phyloP scores from a whole-genome alignment of 2,113 vertebrate genomes.

The Recurvirostra avosetta region DNA sequence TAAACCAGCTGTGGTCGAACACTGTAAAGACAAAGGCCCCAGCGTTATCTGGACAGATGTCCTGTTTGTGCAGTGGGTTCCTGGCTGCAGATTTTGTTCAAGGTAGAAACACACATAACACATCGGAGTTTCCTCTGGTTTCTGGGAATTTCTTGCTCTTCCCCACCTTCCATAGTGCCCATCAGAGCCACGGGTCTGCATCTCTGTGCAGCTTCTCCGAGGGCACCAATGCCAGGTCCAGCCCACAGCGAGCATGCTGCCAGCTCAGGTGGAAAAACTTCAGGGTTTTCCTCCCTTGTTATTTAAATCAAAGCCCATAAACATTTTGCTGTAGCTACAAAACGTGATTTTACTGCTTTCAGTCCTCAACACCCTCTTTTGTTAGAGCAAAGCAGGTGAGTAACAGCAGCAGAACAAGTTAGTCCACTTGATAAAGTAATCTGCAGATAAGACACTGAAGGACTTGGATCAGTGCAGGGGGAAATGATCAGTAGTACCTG shows the following conservation, averaged over 20 bases:
- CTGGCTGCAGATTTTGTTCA: background rate
- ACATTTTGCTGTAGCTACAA: background rate
- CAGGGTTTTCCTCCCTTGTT: background rate
- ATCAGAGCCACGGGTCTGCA: background rate
- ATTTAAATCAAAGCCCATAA: background rate
- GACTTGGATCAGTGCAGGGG: background rate
- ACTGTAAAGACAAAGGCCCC: background rate
- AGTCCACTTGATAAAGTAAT: background rate
- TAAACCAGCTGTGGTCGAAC: background rate
- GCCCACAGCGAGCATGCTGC: fast-evolving
- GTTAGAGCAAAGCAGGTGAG: background rate
- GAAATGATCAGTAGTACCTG: background rate
- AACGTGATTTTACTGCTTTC: background rate
- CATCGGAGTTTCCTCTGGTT: background rate
- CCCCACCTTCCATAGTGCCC: background rate
- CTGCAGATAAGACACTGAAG: background rate
- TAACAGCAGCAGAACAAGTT: background rate
- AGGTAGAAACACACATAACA: background rate
- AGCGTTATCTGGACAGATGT: background rate
- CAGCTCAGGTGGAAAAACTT: background rate
- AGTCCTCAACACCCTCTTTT: background rate
- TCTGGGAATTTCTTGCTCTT: background rate
- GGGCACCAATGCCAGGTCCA: background rate
- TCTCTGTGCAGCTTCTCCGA: background rate
- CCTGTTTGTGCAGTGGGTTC: background rate